phyloP scores from a whole-genome alignment of 2,113 vertebrate species.

The Platysternon megacephalum region DNA sequence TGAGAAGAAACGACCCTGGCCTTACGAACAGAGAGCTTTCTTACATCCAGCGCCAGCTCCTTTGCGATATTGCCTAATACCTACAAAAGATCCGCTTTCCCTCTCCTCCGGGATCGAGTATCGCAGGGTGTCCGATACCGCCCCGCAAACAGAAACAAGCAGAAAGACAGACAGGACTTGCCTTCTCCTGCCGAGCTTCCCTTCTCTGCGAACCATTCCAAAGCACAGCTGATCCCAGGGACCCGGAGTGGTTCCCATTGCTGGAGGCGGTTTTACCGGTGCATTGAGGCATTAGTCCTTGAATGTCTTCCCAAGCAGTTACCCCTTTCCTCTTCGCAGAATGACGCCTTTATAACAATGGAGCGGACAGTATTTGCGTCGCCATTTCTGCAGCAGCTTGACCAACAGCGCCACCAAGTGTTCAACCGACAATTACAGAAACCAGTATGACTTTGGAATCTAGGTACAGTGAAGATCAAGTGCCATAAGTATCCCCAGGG shows the following conservation, averaged over 20 bases:
- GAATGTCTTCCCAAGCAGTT: neutral
- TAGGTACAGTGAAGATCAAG: neutral
- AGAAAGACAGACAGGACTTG: constrained; percentile 53
- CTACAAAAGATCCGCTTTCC: constrained; percentile 80
- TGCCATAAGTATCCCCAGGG: neutral
- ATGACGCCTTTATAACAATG: too few relatives aligned
- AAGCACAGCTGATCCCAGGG: neutral
- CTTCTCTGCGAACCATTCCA: neutral
- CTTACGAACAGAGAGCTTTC: constrained; percentile 71
- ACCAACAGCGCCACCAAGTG: neutral
- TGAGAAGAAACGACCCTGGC: constrained; percentile 69
- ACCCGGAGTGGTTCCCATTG: neutral
- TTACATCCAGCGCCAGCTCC: constrained; percentile 76
- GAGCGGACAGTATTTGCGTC: neutral
- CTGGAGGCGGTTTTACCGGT: neutral
- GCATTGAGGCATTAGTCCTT: neutral
- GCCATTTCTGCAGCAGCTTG: neutral
- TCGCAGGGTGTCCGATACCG: constrained; percentile 37
- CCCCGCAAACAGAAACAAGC: constrained; percentile 30
- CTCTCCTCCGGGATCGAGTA: constrained; percentile 82
- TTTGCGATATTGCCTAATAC: constrained; percentile 83
- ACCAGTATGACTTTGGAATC: neutral
- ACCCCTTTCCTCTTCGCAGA: too few relatives aligned
- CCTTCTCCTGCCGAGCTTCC: neutral
- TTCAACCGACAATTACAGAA: neutral